phyloP scores from a whole-genome alignment of 2,797 vertebrate genomes.

The Macrochelys suwanniensis region DNA sequence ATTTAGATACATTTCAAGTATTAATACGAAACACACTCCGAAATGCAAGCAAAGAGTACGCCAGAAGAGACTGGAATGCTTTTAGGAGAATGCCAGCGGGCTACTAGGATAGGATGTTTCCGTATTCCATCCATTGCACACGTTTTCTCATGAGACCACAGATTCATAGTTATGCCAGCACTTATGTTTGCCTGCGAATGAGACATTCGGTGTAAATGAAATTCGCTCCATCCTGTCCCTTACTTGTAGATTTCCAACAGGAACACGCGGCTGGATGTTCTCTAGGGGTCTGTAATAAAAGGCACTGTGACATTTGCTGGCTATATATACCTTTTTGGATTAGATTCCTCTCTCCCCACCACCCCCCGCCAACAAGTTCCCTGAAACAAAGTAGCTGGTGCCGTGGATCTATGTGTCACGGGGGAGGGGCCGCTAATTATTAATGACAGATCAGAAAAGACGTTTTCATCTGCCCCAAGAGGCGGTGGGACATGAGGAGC shows the following conservation, averaged over 20 bases:
- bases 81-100: background rate
- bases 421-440: constrained; percentile 4
- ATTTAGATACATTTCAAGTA: background rate
- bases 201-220: background rate
- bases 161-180: background rate
- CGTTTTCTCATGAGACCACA: background rate
- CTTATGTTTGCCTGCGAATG: background rate
- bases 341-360: background rate
- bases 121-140: background rate
- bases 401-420: constrained; percentile 22
- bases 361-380: too few species aligned
- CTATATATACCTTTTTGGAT: background rate
- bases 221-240: background rate
- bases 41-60: background rate
- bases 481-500: background rate
- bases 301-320: background rate
- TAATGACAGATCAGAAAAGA: constrained; percentile 37
- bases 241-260: background rate
- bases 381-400: constrained; percentile 10
- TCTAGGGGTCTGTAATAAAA: background rate
- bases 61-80: background rate
- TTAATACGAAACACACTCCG: background rate
- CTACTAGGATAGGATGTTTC: background rate
- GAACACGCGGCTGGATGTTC: too few species aligned
- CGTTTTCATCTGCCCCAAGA: background rate